Evolutionary conservation across 92 coral and sea anemone species (phyloP).

Genomic region (Anthopleura xanthogrammica): DNA sequence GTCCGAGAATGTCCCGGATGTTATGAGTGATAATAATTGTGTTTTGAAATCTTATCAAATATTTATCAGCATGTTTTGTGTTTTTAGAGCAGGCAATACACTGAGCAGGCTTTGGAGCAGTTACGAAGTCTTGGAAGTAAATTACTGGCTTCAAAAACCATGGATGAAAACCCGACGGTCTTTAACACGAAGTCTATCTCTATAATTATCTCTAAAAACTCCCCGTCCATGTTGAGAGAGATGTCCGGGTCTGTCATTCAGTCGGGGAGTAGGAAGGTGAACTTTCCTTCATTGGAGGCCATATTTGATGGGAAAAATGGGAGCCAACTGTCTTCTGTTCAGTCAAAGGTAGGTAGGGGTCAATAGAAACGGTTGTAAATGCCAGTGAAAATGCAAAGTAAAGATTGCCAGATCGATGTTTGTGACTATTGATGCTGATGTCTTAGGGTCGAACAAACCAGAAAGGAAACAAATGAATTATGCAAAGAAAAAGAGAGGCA

Average conservation of each 20-base stretch:
- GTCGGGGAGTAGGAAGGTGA: conserved; percentile 18
- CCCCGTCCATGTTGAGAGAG: conserved; percentile 20
- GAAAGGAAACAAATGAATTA: not conserved
- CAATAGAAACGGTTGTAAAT: not conserved
- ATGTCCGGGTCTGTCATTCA: conserved; percentile 17
- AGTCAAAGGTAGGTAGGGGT: conserved; percentile 23
- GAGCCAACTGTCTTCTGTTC: conserved; percentile 18
- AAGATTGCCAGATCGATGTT: not conserved
- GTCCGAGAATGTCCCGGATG: too few species aligned
- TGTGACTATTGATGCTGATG: not conserved
- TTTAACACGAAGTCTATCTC: conserved; percentile 39
- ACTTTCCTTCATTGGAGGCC: conserved; percentile 29
- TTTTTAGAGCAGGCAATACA: conserved; percentile 38
- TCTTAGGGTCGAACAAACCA: not conserved
- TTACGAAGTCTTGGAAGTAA: conserved; percentile 26
- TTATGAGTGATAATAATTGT: too few species aligned
- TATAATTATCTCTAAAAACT: conserved; percentile 42
- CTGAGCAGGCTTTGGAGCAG: conserved; percentile 32
- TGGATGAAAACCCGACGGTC: conserved; percentile 23
- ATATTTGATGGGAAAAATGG: conserved; percentile 22
- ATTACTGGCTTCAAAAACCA: not conserved
- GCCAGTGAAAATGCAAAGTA: too few species aligned
- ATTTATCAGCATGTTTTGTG: too few species aligned
- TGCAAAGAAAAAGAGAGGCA: too few species aligned
- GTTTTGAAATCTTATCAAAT: too few species aligned